phyloP scores from a whole-genome alignment of 37 sponge, comb jelly and placozoan species.

The Cladorhizidae sp. region DNA sequence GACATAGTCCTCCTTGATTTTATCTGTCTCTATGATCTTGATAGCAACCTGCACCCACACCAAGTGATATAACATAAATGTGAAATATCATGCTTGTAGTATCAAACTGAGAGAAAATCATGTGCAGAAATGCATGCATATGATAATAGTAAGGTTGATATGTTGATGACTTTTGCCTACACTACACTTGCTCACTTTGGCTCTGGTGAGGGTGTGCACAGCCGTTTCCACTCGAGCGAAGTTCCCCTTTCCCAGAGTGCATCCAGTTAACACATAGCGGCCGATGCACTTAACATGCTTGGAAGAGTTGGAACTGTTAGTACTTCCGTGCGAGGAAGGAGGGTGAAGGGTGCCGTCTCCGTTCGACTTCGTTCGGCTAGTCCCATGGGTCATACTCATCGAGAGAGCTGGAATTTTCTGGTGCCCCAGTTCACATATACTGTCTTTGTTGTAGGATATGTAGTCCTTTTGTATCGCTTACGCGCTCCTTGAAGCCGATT shows the following conservation, averaged over 20 bases:
- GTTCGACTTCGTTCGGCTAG: neutral
- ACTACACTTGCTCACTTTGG: constrained; percentile 77
- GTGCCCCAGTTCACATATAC: too few relatives aligned
- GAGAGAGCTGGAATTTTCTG: neutral
- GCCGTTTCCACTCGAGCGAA: constrained; percentile 97
- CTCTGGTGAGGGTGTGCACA: constrained; percentile 82
- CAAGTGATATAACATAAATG: neutral
- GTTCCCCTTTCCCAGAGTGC: constrained; percentile 96
- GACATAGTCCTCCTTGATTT: constrained; percentile 96
- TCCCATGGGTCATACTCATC: constrained; percentile 34
- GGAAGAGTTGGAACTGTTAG: constrained; percentile 50
- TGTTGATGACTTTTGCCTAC: too few relatives aligned
- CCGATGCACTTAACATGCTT: constrained; percentile 94
- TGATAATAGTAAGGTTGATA: neutral
- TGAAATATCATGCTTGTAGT: too few relatives aligned
- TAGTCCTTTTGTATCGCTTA: too few relatives aligned
- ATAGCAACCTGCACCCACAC: constrained; percentile 84
- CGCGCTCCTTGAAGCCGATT: too few relatives aligned
- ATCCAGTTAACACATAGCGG: constrained; percentile 83
- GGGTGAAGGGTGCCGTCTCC: constrained; percentile 34
- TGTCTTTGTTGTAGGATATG: too few relatives aligned
- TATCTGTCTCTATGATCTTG: constrained; percentile 95
- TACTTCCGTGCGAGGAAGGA: constrained; percentile 26
- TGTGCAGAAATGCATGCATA: neutral
- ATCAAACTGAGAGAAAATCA: neutral